Percentiles rank a stretch among this genome's conserved stretches.
phyloP scores from a whole-genome alignment of 2,113 vertebrate species.

The Mesoclemmys tuberculata region DNA sequence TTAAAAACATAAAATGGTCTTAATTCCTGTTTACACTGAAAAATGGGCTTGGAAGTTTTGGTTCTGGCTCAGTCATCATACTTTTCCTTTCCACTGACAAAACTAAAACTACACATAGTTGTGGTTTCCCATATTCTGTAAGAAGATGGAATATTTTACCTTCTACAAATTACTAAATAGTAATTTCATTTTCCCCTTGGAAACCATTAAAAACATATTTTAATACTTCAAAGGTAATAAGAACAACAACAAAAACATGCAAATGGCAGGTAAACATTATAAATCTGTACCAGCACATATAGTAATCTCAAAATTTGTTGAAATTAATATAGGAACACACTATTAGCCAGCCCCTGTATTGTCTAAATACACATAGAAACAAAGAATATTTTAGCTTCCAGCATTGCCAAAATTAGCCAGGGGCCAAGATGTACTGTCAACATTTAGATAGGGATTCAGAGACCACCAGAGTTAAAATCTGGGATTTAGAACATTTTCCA shows the following conservation, averaged over 20 bases:
- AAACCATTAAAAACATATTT: neutral
- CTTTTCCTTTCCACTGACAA: neutral
- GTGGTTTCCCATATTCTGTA: neutral
- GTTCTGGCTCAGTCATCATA: neutral
- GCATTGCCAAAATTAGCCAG: slow-evolving; percentile 30
- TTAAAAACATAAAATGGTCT: neutral
- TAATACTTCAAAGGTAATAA: slow-evolving; percentile 20
- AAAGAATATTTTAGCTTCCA: slow-evolving; percentile 22
- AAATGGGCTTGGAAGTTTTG: neutral
- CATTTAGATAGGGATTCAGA: slow-evolving; percentile 53
- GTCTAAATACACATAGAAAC: slow-evolving; percentile 44
- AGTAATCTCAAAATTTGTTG: neutral
- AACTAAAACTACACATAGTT: neutral
- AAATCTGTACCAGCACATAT: slow-evolving; percentile 3
- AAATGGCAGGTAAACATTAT: neutral
- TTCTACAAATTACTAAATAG: neutral
- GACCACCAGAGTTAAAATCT: slow-evolving; percentile 28
- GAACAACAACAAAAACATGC: neutral
- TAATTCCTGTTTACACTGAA: neutral
- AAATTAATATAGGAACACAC: slow-evolving; percentile 54
- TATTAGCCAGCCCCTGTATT: neutral
- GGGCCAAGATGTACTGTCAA: slow-evolving; percentile 38
- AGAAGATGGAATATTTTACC: neutral
- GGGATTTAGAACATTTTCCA: slow-evolving; percentile 32
- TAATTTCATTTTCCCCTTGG: neutral